phyloP scores from a whole-genome alignment of 2,113 vertebrate species.

The Mionectes macconnelli region DNA sequence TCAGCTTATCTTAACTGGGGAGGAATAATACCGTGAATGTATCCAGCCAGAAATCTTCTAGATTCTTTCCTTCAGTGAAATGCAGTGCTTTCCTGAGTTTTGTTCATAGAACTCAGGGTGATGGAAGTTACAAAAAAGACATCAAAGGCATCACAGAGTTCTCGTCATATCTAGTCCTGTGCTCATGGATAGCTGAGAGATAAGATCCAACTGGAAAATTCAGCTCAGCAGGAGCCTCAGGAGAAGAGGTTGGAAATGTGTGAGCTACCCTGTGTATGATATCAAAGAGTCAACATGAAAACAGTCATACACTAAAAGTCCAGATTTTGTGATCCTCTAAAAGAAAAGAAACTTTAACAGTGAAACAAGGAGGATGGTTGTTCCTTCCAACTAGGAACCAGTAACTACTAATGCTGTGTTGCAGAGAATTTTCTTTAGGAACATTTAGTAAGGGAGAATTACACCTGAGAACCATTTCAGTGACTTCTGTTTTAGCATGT shows the following conservation, averaged over 20 bases:
- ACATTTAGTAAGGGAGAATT: neutral
- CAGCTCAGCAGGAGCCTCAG: neutral
- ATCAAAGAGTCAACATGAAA: neutral
- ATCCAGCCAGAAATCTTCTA: neutral
- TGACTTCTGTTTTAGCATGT: neutral
- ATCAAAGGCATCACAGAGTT: neutral
- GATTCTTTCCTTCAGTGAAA: neutral
- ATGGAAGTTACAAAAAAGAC: neutral
- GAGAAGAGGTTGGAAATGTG: neutral
- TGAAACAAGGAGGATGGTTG: neutral
- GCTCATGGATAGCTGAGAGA: neutral
- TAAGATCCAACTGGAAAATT: neutral
- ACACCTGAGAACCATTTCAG: neutral
- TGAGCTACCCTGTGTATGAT: neutral
- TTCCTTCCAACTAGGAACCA: neutral
- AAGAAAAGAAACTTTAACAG: neutral
- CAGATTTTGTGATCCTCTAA: neutral
- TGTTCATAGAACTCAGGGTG: neutral
- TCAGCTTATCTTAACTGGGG: neutral
- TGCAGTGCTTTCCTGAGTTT: neutral
- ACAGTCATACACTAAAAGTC: neutral
- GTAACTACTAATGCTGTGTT: neutral
- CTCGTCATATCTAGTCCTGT: neutral
- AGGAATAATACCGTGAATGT: neutral
- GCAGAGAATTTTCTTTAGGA: neutral